Conservation (phyloP, 2,797 vertebrate genomes). For the Tauraco hartlaubi region DNA sequence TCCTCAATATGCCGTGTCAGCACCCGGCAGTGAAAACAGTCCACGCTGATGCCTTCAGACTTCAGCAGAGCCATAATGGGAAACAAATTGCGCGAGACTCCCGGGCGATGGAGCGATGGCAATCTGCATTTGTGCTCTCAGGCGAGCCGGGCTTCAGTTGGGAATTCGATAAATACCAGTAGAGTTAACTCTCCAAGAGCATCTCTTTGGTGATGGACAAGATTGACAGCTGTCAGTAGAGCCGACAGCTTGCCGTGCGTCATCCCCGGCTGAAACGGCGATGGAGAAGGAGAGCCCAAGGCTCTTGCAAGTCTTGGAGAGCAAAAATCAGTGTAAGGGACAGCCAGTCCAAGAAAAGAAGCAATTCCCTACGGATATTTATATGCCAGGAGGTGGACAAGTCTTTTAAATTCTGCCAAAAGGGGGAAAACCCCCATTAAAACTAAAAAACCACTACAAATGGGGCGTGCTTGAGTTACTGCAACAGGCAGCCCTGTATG, state of each 20-base stretch:
- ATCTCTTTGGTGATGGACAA: background rate
- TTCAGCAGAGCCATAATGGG: conserved; percentile 33
- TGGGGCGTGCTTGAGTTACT: background rate
- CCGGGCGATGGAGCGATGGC: background rate
- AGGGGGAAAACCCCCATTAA: background rate
- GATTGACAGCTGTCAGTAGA: conserved; percentile 60
- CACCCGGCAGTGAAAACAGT: conserved; percentile 31
- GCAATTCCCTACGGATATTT: background rate
- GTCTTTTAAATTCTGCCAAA: background rate
- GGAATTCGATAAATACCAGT: background rate
- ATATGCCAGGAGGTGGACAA: background rate
- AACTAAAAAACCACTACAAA: background rate
- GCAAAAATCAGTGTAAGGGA: background rate
- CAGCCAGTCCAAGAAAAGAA: background rate
- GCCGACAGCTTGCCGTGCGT: background rate
- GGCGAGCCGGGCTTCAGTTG: background rate
- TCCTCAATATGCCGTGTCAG: conserved; percentile 2
- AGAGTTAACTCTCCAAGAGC: background rate
- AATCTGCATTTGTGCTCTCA: background rate
- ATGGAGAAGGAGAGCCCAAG: background rate
- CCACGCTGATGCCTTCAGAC: conserved; percentile 1
- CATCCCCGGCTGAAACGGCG: background rate
- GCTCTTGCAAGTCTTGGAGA: background rate
- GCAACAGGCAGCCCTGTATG: background rate
- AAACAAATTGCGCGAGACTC: conserved; percentile 6